Conservation (phyloP, 2,888 invertebrate species). For the Drosophila paranaensis region DNA sequence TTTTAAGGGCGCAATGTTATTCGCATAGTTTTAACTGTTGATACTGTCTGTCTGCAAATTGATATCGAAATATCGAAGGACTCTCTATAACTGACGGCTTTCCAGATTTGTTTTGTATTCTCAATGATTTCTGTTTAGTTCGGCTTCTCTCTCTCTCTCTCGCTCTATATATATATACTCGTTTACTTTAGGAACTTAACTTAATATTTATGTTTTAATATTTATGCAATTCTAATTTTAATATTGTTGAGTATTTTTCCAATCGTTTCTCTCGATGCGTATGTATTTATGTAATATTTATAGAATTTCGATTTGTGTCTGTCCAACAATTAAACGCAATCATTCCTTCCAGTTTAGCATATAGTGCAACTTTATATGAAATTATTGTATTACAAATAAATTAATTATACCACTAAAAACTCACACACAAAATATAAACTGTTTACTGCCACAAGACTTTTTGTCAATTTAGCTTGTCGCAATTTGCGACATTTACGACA, state of each 20-base stretch:
- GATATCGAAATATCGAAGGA: conserved; percentile 14
- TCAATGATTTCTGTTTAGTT: conserved; percentile 10
- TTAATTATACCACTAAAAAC: conserved; percentile 47
- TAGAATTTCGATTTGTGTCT: conserved; percentile 62
- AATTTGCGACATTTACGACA: conserved; percentile 36
- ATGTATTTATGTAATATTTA: conserved; percentile 57
- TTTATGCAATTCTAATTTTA: conserved; percentile 31
- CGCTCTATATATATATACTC: conserved; percentile 5
- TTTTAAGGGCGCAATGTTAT: conserved; percentile 64
- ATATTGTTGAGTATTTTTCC: conserved; percentile 40
- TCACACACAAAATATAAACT: conserved; percentile 45
- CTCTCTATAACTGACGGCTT: conserved; percentile 8
- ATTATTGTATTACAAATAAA: conserved; percentile 69
- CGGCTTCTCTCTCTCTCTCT: not conserved
- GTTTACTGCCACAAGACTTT: conserved; percentile 69
- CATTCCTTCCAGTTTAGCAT: conserved; percentile 77
- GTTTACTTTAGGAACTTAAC: conserved; percentile 31
- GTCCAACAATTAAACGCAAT: conserved; percentile 74
- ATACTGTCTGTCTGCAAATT: conserved; percentile 23
- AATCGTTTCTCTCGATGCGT: conserved; percentile 23
- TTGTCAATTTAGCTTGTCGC: conserved; percentile 66
- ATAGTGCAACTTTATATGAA: conserved; percentile 71
- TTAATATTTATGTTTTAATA: conserved; percentile 32
- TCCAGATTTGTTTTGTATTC: conserved; percentile 16
- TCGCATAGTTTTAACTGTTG: conserved; percentile 46